These are phyloP conservation scores for Oncorhynchus keta DNA, from an alignment of 2,113 vertebrate genomes.

Conservation along the genomic window DNA sequence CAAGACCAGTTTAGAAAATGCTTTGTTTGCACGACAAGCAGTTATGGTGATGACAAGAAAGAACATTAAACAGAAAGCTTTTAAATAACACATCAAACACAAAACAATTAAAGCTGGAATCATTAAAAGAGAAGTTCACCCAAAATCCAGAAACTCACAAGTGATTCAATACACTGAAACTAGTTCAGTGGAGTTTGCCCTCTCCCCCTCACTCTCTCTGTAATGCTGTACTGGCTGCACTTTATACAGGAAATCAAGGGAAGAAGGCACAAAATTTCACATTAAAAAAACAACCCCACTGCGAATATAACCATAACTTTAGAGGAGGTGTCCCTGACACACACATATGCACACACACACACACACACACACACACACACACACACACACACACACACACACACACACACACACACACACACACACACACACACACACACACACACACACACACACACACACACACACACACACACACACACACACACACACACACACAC, in stretches of 20 bases:
- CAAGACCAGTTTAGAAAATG: not conserved
- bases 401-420: too few species aligned
- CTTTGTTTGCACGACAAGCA: conserved; percentile 28
- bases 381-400: too few species aligned
- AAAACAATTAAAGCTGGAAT: conserved; percentile 34
- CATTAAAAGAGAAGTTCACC: conserved; percentile 19
- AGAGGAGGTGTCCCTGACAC: conserved; percentile 16
- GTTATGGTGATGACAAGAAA: conserved; percentile 51
- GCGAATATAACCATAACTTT: not conserved
- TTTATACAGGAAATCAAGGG: too few species aligned
- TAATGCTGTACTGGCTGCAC: too few species aligned
- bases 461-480: not conserved
- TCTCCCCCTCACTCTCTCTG: not conserved
- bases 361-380: too few species aligned
- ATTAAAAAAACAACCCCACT: too few species aligned
- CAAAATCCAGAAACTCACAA: conserved; percentile 6
- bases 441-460: too few species aligned
- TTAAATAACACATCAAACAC: conserved; percentile 32
- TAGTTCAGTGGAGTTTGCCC: conserved; percentile 3
- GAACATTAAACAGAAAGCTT: conserved; percentile 42
- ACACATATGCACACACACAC: conserved; percentile 1
- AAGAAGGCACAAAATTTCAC: too few species aligned
- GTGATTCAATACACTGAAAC: conserved; percentile 9
- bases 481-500: conserved; percentile 5
- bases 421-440: too few species aligned